Evolutionary conservation across 2,797 vertebrate genomes (phyloP), one percentile per base, ranked within the genome.

Genomic region (Rhadinocentrus ornatus): DNA sequence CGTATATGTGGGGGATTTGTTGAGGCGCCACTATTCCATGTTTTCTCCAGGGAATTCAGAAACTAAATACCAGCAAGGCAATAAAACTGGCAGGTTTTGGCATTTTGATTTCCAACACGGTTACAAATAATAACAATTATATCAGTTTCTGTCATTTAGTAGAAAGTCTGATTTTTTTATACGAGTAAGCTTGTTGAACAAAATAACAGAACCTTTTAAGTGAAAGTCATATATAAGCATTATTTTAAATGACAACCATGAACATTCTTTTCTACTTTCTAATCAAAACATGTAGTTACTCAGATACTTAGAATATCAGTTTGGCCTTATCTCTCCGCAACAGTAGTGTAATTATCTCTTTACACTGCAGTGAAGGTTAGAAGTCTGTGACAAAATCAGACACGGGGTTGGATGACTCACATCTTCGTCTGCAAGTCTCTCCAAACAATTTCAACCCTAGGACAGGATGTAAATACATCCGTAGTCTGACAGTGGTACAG

Each of bases 311-410:
- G 87, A 88, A 91, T 84, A 85, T 82, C 77, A 80, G 78, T 78
- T 75, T 71, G 84, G 77, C 81, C 75, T 80, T 75, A 85, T 90
- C 87, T 80, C 80, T 66, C 74, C 72, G 72, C 74, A 90, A 83
- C 83, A 82, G 84, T 89, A 84, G 88, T 84, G 83, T 81, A 88
- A 90, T 92, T 89, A 92, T 91, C 73, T 86, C 68, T 76, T 60
- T 73, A 69, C 71, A 58, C 82, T 84, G 84, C 84, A 82, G 84
- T 85, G 89, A 89, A 91, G 86, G 88, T 91, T 91, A 87, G 89
- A 80, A 84, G 83, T 86, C 86, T 90, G 73, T 86, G 82, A 90
- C 86, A 89, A 90, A 88, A 77, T 89, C 74, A 91, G 82, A 86
- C 74, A 85, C 82, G 15, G 71, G 75, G 80, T 67, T 62, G 53